Percentiles rank a stretch among this genome's conserved stretches.
phyloP scores from a whole-genome alignment of 2,888 invertebrate genomes.

The Cinara cedri region DNA sequence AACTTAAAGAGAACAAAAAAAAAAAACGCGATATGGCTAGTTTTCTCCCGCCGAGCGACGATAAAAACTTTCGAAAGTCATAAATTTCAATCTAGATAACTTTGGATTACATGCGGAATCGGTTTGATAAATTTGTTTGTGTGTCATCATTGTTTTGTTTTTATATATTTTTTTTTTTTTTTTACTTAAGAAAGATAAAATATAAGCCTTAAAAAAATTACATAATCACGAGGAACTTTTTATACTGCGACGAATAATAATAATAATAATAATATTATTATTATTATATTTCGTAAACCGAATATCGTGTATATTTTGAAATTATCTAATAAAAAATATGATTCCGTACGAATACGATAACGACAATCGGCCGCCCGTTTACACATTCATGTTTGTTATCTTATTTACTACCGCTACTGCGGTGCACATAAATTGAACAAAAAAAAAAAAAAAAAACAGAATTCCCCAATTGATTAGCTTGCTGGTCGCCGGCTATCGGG shows the following conservation, averaged over 20 bases:
- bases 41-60: neutral
- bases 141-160: neutral
- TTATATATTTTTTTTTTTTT: neutral
- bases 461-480: no score
- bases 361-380: no score
- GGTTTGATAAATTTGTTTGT: neutral
- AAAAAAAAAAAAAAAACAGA: no score
- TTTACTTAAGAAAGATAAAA: no score
- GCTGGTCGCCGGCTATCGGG: no score
- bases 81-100: conserved; percentile 30
- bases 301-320: neutral
- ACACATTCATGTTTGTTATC: no score
- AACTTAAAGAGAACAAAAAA: neutral
- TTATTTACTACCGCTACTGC: no score
- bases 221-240: neutral
- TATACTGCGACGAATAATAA: neutral
- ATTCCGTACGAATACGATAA: no score
- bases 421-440: no score
- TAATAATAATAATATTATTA: neutral
- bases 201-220: neutral
- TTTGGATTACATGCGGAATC: neutral
- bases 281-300: neutral
- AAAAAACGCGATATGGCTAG: neutral
- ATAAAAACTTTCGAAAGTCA: conserved; percentile 9
- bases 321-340: no score